Conservation (phyloP, 2,113 vertebrate genomes). For the Bubo blakistoni region DNA sequence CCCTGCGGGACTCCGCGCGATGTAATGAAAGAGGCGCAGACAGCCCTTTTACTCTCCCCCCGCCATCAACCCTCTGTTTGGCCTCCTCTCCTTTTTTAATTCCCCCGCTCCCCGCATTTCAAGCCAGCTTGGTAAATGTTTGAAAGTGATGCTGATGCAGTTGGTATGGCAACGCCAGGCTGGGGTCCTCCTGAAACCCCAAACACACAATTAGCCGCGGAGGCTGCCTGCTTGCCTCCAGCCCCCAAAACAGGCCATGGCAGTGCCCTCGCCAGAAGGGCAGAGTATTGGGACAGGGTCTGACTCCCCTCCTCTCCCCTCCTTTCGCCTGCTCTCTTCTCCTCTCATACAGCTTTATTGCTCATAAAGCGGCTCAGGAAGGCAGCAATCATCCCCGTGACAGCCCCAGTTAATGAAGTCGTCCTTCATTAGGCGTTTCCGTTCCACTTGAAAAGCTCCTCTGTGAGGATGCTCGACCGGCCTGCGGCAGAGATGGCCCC, state of each 20-base stretch:
- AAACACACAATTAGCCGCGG: slow-evolving; percentile 48
- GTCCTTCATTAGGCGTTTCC: slow-evolving; percentile 32
- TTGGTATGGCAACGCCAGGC: slow-evolving; percentile 61
- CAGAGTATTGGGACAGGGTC: not conserved
- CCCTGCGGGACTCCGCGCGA: not conserved
- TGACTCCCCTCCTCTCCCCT: not conserved
- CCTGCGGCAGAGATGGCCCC: not conserved
- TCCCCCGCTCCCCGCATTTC: not conserved
- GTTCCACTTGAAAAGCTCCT: slow-evolving; percentile 56
- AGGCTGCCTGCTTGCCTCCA: not conserved
- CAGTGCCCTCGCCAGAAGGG: not conserved
- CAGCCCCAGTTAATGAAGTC: slow-evolving; percentile 40
- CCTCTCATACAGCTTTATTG: not conserved
- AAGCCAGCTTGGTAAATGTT: slow-evolving; percentile 39
- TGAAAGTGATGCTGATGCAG: slow-evolving; percentile 50
- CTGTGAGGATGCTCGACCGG: not conserved
- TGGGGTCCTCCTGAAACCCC: slow-evolving; percentile 57
- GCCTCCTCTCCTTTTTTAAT: slow-evolving; percentile 12
- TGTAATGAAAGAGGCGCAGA: slow-evolving; percentile 22
- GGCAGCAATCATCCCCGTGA: slow-evolving; percentile 55
- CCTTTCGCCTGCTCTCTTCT: not conserved
- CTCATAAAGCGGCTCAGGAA: slow-evolving; percentile 26
- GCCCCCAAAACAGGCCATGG: not conserved
- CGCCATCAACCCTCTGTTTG: slow-evolving; percentile 30
- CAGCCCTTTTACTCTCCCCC: slow-evolving; percentile 37